Conservation (phyloP, 2,797 vertebrate genomes). For the Liasis olivaceus region DNA sequence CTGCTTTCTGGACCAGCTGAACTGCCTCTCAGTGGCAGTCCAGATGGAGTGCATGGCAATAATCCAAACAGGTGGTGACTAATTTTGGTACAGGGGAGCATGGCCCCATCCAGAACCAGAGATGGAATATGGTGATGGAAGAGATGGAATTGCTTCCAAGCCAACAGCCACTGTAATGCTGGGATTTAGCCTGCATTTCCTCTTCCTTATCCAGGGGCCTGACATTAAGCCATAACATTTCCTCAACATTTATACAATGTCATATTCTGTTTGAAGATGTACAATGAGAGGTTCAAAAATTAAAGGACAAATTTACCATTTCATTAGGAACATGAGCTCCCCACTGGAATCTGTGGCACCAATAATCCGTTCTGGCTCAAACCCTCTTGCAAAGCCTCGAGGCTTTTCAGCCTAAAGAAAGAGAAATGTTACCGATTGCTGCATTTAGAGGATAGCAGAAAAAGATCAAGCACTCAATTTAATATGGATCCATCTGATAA, state of each 20-base stretch:
- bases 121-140: background rate
- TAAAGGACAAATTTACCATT: slow-evolving; percentile 84
- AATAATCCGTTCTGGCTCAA: slow-evolving; percentile 96
- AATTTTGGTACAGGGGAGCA: background rate
- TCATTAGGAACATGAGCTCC: slow-evolving; percentile 99
- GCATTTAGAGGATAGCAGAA: background rate
- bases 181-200: background rate
- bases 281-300: background rate
- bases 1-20: background rate
- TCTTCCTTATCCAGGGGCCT: background rate
- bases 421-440: slow-evolving; percentile 12
- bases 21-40: background rate
- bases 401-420: slow-evolving; percentile 91
- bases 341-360: slow-evolving; percentile 97
- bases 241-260: background rate
- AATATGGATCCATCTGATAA: background rate
- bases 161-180: background rate
- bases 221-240: background rate
- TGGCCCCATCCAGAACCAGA: background rate
- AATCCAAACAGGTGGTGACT: background rate
- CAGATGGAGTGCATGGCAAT: background rate
- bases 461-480: background rate
- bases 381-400: slow-evolving; percentile 90
- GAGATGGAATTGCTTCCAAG: background rate
- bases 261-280: background rate